These are phyloP conservation scores for Drosophila bocqueti DNA, from an alignment of 1,140 invertebrate species.

Conservation along the genomic window DNA sequence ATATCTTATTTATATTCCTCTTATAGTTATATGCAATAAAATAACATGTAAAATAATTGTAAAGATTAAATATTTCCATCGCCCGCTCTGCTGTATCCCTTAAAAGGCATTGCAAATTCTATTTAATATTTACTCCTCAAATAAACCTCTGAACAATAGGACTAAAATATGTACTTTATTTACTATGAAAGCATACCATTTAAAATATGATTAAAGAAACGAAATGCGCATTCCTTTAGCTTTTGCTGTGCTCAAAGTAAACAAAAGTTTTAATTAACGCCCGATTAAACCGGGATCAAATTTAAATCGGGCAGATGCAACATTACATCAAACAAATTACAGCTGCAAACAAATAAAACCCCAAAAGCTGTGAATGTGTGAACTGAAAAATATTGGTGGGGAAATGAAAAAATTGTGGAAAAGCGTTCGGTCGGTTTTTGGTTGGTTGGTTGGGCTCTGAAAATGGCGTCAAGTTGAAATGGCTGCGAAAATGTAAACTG, in stretches of 20 bases:
- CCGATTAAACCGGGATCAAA: slow-evolving; percentile 24
- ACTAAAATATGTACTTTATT: neutral
- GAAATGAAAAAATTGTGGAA: slow-evolving; percentile 9
- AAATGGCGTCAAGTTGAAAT: slow-evolving; percentile 58
- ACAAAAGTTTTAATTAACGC: slow-evolving; percentile 32
- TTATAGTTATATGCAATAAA: no score
- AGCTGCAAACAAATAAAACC: slow-evolving; percentile 3
- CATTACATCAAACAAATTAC: no score
- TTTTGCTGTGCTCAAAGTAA: neutral
- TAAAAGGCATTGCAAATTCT: no score
- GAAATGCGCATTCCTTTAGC: neutral
- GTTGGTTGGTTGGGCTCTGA: slow-evolving; percentile 5
- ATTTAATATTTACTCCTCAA: neutral
- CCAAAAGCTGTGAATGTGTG: slow-evolving; percentile 26
- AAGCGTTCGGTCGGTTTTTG: neutral
- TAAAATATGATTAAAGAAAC: neutral
- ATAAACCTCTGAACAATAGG: neutral
- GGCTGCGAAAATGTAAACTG: slow-evolving; percentile 60
- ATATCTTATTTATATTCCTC: no score
- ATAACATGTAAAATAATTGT: no score
- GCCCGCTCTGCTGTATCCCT: no score
- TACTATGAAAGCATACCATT: neutral
- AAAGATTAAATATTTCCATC: no score
- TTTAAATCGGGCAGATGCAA: slow-evolving; percentile 32
- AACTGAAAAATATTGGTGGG: slow-evolving; percentile 7